Evolutionary conservation across 2,888 invertebrate genomes (phyloP).

Genomic region (Penaeus monodon): DNA sequence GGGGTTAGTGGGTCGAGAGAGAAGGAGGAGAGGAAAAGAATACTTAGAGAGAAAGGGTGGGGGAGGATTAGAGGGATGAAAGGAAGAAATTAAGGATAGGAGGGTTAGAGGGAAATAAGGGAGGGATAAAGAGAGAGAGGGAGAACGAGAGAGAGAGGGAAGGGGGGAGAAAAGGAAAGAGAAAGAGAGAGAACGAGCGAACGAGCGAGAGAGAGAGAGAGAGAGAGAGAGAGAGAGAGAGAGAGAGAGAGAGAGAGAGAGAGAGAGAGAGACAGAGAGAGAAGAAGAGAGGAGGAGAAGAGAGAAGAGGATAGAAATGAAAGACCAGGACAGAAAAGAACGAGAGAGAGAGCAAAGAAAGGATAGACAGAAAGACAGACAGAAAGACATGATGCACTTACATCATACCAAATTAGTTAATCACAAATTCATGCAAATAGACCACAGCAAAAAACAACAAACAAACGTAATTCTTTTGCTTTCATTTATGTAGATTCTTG

Average conservation of each 20-base stretch:
- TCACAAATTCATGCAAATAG: too few relatives aligned
- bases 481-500: too few relatives aligned
- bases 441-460: too few relatives aligned
- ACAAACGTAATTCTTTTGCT: too few relatives aligned
- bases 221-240: background rate
- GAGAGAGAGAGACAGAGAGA: background rate
- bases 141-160: background rate
- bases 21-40: too few relatives aligned
- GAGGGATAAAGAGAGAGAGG: background rate
- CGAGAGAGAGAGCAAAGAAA: background rate
- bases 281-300: background rate
- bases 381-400: background rate
- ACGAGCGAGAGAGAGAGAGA: background rate
- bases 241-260: constrained; percentile 1
- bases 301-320: background rate
- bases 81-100: too few relatives aligned
- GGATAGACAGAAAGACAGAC: background rate
- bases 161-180: background rate
- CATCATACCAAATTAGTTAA: too few relatives aligned
- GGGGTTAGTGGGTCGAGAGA: too few relatives aligned
- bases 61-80: too few relatives aligned
- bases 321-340: too few relatives aligned
- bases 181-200: background rate
- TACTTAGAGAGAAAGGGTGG: too few relatives aligned
- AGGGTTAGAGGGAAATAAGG: background rate